A percentile compares a stretch with the other conserved stretches of the same genome.
Evolutionary conservation across 2,888 invertebrate species (phyloP).

Genomic region (Galerucella pusilla): DNA sequence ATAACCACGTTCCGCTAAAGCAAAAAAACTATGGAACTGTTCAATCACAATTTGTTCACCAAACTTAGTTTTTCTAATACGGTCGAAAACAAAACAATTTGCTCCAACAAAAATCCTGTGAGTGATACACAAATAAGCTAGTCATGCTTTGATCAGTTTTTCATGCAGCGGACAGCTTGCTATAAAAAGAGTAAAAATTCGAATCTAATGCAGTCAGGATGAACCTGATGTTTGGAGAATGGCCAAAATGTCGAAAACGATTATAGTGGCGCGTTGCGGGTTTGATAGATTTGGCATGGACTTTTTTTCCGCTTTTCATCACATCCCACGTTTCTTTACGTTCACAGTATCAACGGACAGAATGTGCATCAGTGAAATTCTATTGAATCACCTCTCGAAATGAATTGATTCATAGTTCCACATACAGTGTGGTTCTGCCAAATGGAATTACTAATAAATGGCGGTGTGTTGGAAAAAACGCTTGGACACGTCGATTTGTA

Average conservation of each 20-base stretch:
- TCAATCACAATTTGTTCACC: neutral
- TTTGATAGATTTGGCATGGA: conserved; percentile 30
- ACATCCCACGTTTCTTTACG: neutral
- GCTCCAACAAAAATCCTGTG: neutral
- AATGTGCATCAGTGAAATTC: neutral
- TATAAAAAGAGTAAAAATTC: conserved; percentile 16
- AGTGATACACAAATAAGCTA: neutral
- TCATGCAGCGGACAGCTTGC: neutral
- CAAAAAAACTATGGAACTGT: too few relatives aligned
- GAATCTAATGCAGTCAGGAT: conserved; percentile 34
- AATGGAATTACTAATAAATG: too few relatives aligned
- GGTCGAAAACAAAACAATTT: neutral
- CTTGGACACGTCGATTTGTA: too few relatives aligned
- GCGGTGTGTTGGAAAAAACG: too few relatives aligned
- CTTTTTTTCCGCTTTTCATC: conserved; percentile 10
- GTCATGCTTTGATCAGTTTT: neutral
- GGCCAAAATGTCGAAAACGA: conserved; percentile 34
- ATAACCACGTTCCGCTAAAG: too few relatives aligned
- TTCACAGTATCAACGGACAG: neutral
- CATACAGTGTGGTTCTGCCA: too few relatives aligned
- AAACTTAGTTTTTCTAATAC: neutral
- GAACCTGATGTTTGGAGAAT: conserved; percentile 32
- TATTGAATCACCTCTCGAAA: too few relatives aligned
- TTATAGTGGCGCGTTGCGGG: conserved; percentile 33
- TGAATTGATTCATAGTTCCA: too few relatives aligned